Evolutionary conservation across 2,113 vertebrate species (phyloP).

Genomic region (Sylvietta virens): DNA sequence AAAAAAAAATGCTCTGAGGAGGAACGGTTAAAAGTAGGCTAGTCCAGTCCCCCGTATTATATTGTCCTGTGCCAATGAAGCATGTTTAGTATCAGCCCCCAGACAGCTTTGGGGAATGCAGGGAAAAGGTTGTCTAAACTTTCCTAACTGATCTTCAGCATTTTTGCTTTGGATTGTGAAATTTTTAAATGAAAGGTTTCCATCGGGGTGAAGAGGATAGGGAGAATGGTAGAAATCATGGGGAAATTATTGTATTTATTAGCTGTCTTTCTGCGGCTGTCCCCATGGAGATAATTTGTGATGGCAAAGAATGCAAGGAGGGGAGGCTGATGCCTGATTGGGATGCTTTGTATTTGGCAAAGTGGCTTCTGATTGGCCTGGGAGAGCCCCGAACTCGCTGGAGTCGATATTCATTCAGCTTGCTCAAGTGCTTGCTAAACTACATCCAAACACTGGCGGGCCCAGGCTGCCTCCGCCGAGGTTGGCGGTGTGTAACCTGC

Average conservation of each 20-base stretch:
- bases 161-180: constrained; percentile 20
- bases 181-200: not conserved
- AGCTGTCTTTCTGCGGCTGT: constrained; percentile 85
- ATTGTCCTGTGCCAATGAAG: constrained; percentile 76
- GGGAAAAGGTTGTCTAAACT: constrained; percentile 53
- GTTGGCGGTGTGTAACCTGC: constrained; percentile 74
- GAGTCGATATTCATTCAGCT: constrained; percentile 97
- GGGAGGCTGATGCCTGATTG: constrained; percentile 91
- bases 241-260: constrained; percentile 81
- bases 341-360: constrained; percentile 91
- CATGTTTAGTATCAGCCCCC: constrained; percentile 66
- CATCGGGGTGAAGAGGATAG: not conserved
- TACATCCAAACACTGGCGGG: constrained; percentile 58
- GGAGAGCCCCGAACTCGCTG: constrained; percentile 89
- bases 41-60: constrained; percentile 59
- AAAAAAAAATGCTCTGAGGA: constrained; percentile 60
- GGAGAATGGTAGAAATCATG: constrained; percentile 62
- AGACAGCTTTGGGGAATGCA: constrained; percentile 56
- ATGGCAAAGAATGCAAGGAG: constrained; percentile 95
- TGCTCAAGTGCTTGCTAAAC: constrained; percentile 85
- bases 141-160: constrained; percentile 54
- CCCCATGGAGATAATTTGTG: constrained; percentile 98
- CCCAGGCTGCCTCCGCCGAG: constrained; percentile 47
- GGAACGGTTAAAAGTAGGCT: constrained; percentile 73
- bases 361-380: constrained; percentile 99